Base-by-base conservation (phyloP, 2,797 vertebrate species). In the Sebastes cheni region DNA sequence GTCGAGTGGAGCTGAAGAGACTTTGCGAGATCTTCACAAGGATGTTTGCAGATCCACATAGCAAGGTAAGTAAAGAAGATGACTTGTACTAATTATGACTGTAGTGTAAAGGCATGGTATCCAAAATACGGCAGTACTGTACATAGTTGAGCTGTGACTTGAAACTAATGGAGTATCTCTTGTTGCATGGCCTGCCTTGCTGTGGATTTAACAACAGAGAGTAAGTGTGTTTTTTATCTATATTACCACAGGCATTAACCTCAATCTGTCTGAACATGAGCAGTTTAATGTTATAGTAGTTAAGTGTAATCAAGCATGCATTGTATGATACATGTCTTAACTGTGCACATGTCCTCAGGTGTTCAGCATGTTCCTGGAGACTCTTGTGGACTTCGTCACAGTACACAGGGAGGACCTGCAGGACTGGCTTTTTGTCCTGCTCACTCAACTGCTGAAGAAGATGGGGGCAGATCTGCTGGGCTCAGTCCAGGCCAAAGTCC, bases 321-420 rank as follows among this genome's bases (percentile, higher is more conserved):
- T 56, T 7, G 3, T 9, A 8, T 32, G n/a, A 14, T 71, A 39
- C n/a, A 16, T 64, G 8, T 22, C 18, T 64, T 4, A 60, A 20
- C 58, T 42, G 60, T 23, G 5, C 61, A 27, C 4, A 7, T 10
- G 32, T 69, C 22, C 20, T 13, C 92, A 99, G 98, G 98, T 99
- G 87, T 99, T 99, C 92, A 99, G 98, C 94, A 99, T 99, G 98
- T 99, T 99, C 93, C 92, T 99, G 94, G 98, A 99, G 96, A 99
- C 98, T 0, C 94, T 99, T 10, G 97, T 99, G 90, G 98, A 99
- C 95, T 99, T 99, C 81, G 91, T 99, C 93, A 97, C 96, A 30
- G 96, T 98, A 66, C 98, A 99, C 94, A 96, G 97, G 82, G 98
- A 99, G 61, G 98, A 99, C 82, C 93, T 99, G 88, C 98, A 98